Conservation (phyloP, 1,140 invertebrate species). For the Bradysia coprophila region DNA sequence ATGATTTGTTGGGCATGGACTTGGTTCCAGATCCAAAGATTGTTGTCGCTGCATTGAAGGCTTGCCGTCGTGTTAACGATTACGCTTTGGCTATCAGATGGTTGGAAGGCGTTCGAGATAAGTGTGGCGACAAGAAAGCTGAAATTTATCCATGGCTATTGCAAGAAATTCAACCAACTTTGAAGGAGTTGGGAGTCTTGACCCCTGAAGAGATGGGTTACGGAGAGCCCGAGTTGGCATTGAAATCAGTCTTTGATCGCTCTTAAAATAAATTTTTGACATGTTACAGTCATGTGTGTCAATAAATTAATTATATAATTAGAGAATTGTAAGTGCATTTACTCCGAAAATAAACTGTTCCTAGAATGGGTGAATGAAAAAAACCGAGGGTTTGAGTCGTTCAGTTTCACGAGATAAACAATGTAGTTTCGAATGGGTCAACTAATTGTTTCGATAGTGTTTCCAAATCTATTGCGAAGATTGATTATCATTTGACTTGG, state of each 20-base stretch:
- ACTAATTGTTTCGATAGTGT: too few relatives aligned
- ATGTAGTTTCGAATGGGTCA: too few relatives aligned
- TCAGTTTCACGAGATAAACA: too few relatives aligned
- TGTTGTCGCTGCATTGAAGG: constrained; percentile 76
- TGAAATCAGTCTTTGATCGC: constrained; percentile 24
- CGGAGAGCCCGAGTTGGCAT: constrained; percentile 88
- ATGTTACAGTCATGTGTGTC: too few relatives aligned
- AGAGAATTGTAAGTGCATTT: too few relatives aligned
- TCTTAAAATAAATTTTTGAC: too few relatives aligned
- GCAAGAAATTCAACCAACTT: constrained; percentile 81
- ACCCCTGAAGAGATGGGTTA: constrained; percentile 93
- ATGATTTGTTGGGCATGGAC: constrained; percentile 73
- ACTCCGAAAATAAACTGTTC: too few relatives aligned
- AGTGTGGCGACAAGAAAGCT: constrained; percentile 60
- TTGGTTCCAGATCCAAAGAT: constrained; percentile 89
- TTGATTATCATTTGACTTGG: too few relatives aligned
- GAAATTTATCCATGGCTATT: constrained; percentile 79
- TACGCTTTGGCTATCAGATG: constrained; percentile 82
- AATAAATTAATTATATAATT: too few relatives aligned
- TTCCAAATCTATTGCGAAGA: too few relatives aligned
- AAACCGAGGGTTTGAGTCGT: too few relatives aligned
- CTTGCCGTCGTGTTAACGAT: constrained; percentile 87
- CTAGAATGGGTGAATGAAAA: too few relatives aligned
- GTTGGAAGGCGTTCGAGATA: constrained; percentile 79
- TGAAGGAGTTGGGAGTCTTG: constrained; percentile 82